A percentile compares a stretch with the other conserved stretches of the same genome.
phyloP scores from a whole-genome alignment of 2,113 vertebrate genomes.

The cat (Felis catus) region F.catus_Fca126_mat1.0 CM031420.1:68625001-68625500 shows the following conservation, averaged over 20 bases:
- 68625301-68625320: slow-evolving; percentile 13
- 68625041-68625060: background rate
- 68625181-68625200: background rate
- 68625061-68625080: background rate
- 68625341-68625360: background rate
- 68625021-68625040: background rate
- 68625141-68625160: slow-evolving; percentile 19
- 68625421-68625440: no score
- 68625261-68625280: background rate
- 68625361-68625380: background rate
- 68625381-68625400: no score
- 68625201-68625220: background rate
- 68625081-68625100: background rate
- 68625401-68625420: no score
- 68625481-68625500: no score
- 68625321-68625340: background rate
- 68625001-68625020: background rate
- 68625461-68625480: no score
- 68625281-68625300: background rate
- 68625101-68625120: background rate
- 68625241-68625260: background rate
- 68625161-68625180: background rate
- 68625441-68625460: no score
- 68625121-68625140: background rate
- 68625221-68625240: background rate